Conservation (phyloP, 2,888 invertebrate species). For the Osedax frankpressi region DNA sequence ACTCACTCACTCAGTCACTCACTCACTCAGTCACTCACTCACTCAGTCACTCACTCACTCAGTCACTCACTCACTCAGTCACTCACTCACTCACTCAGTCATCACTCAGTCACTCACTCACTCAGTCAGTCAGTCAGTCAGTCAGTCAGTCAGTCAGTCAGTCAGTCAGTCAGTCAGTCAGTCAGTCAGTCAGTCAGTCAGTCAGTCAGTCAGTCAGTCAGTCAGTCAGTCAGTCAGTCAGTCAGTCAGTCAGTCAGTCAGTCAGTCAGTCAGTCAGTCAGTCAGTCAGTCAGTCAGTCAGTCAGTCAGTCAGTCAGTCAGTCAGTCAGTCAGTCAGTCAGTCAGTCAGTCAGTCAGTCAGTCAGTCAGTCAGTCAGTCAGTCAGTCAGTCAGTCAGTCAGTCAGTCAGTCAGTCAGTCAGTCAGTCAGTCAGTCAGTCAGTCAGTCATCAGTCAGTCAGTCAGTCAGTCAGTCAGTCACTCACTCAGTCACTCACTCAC, state of each 20-base stretch:
- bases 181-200: constrained; percentile 21
- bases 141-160: constrained; percentile 5
- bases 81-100: not conserved
- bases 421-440: not conserved
- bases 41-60: not conserved
- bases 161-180: constrained; percentile 20
- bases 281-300: constrained; percentile 18
- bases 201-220: constrained; percentile 21
- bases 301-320: constrained; percentile 21
- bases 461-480: not conserved
- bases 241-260: constrained; percentile 18
- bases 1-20: not conserved
- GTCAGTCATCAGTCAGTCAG: no score
- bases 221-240: constrained; percentile 18
- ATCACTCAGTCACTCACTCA: constrained; percentile 3
- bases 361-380: constrained; percentile 23
- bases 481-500: not conserved
- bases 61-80: not conserved
- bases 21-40: no score
- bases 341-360: constrained; percentile 22
- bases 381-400: constrained; percentile 14
- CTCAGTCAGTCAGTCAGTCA: constrained; percentile 7
- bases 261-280: constrained; percentile 19
- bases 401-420: not conserved
- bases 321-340: constrained; percentile 22